Evolutionary conservation across 2,113 vertebrate species (phyloP).

Genomic region (Macroglossus sobrinus): DNA sequence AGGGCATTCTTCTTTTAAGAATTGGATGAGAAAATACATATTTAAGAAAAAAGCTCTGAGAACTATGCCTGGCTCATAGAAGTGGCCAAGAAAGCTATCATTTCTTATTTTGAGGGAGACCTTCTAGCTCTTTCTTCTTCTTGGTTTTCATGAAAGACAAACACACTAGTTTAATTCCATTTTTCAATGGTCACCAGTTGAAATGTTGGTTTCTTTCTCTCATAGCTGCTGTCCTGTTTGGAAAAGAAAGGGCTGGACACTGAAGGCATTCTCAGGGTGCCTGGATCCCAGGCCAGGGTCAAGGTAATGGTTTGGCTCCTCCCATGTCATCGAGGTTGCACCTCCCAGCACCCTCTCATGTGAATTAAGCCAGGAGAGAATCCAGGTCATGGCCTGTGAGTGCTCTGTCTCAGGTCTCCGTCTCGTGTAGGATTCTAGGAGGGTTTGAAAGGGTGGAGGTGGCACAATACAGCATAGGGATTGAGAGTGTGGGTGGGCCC

Average conservation of each 20-base stretch:
- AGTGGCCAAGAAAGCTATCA: not conserved
- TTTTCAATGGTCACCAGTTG: not conserved
- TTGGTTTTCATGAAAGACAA: not conserved
- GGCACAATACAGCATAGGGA: fast-evolving
- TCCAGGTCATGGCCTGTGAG: fast-evolving
- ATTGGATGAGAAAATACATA: not conserved
- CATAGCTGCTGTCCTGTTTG: slow-evolving; percentile 91
- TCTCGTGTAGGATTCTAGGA: not conserved
- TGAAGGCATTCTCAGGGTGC: slow-evolving; percentile 92
- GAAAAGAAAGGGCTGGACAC: slow-evolving; percentile 91
- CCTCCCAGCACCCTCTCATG: fast-evolving
- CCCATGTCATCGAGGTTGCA: fast-evolving
- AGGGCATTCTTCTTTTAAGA: not conserved
- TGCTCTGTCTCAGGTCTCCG: not conserved
- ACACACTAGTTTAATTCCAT: not conserved
- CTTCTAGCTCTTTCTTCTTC: not conserved
- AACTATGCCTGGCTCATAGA: not conserved
- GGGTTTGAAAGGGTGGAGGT: not conserved
- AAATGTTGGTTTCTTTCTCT: not conserved
- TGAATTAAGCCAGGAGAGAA: not conserved
- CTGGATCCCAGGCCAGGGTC: slow-evolving; percentile 92
- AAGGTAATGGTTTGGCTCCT: slow-evolving; percentile 83
- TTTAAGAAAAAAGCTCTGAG: not conserved
- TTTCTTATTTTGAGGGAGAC: not conserved
- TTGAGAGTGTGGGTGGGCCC: too few relatives aligned